phyloP scores from a whole-genome alignment of 2,113 vertebrate species.

The Pholis gunnellus region DNA sequence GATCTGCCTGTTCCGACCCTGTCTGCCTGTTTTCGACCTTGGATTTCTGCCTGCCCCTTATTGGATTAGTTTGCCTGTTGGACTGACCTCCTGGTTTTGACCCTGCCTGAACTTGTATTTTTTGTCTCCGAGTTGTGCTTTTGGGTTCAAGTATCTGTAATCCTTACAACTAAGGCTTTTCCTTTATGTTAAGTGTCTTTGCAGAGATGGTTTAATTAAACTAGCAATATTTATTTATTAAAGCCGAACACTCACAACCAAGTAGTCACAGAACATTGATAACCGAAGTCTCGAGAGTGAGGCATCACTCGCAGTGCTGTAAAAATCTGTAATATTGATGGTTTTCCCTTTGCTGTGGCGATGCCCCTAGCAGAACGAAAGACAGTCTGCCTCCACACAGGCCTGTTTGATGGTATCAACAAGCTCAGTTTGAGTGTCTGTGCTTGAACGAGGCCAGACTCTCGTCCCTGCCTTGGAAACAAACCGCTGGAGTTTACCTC shows the following conservation, averaged over 20 bases:
- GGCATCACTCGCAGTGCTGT: constrained; percentile 7
- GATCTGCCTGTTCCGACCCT: no score
- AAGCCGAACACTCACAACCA: background rate
- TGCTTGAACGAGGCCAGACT: constrained; percentile 10
- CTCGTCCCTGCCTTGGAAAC: constrained; percentile 18
- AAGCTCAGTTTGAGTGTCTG: constrained; percentile 14
- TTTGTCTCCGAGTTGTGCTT: no score
- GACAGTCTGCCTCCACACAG: background rate
- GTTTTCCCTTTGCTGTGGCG: constrained; percentile 16
- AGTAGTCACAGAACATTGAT: background rate
- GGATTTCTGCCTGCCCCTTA: no score
- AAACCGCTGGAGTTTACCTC: constrained; percentile 23
- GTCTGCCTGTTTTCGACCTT: no score
- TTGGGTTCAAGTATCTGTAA: no score
- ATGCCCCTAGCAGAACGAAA: background rate
- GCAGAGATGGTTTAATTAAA: background rate
- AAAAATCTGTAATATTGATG: background rate
- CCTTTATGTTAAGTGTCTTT: background rate
- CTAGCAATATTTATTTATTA: background rate
- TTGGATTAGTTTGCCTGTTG: no score
- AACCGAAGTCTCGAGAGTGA: background rate
- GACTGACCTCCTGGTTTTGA: no score
- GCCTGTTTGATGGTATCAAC: constrained; percentile 37
- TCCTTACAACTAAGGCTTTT: no score
- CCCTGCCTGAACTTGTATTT: no score